Evolutionary conservation across 2,888 invertebrate genomes (phyloP).

Genomic region (Meganola albula): DNA sequence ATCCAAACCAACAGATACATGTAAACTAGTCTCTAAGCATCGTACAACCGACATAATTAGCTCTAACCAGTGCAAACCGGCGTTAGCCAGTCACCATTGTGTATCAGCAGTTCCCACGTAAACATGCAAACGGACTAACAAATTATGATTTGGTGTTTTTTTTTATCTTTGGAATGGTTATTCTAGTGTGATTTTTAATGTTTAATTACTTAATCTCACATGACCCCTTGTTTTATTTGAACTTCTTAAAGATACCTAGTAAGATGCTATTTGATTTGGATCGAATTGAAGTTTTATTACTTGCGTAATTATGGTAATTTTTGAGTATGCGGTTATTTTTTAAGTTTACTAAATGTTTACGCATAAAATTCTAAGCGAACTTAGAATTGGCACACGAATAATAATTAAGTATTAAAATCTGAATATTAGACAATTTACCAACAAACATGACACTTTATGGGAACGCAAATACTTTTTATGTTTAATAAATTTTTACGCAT

Average conservation of each 20-base stretch:
- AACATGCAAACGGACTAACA: constrained; percentile 21
- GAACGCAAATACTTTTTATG: too few species aligned
- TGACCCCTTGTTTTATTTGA: constrained; percentile 24
- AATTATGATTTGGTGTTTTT: constrained; percentile 22
- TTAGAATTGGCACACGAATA: too few species aligned
- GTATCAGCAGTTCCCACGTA: constrained; percentile 44
- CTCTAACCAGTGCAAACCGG: constrained; percentile 47
- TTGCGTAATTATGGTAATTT: constrained; percentile 12
- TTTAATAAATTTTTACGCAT: too few species aligned
- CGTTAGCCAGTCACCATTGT: constrained; percentile 47
- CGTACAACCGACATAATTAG: constrained; percentile 44
- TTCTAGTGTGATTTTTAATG: constrained; percentile 18
- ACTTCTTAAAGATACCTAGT: too few species aligned
- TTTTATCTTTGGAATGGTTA: constrained; percentile 25
- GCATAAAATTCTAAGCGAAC: too few species aligned
- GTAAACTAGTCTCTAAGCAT: constrained; percentile 16
- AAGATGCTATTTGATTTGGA: constrained; percentile 3
- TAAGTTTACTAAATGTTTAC: too few species aligned
- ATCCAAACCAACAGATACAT: constrained; percentile 15
- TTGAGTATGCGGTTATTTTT: too few species aligned
- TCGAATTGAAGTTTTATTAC: constrained; percentile 11
- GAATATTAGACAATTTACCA: too few species aligned
- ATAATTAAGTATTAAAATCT: too few species aligned
- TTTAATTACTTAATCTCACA: constrained; percentile 25
- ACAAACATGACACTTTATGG: too few species aligned